Percentiles rank a stretch among this genome's conserved stretches.
These are phyloP conservation scores for Gallinago solitaria DNA, from an alignment of 2,797 vertebrate genomes.

Conservation along the genomic window DNA sequence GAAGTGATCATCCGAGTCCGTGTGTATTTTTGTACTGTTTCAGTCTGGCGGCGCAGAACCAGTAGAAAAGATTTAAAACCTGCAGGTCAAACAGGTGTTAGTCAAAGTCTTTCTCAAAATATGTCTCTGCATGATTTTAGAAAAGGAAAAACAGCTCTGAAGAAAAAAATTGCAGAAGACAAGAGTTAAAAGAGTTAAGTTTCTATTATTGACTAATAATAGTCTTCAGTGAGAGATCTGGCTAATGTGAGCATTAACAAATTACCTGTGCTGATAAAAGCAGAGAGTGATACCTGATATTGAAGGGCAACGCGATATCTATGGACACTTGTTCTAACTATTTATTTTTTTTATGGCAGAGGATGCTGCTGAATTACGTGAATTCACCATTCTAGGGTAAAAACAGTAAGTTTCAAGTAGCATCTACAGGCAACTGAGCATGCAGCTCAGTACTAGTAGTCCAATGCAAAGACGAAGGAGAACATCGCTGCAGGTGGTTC, in stretches of 20 bases:
- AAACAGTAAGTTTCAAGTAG: not conserved
- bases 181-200: not conserved
- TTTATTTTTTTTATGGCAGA: not conserved
- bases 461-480: not conserved
- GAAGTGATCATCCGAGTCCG: not conserved
- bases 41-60: not conserved
- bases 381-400: not conserved
- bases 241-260: not conserved
- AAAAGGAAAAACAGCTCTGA: not conserved
- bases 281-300: not conserved
- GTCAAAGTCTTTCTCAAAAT: not conserved
- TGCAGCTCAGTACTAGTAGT: not conserved
- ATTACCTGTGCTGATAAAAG: not conserved
- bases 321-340: not conserved
- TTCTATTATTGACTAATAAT: not conserved
- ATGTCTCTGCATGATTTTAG: not conserved
- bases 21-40: not conserved
- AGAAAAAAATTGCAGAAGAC: not conserved
- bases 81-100: conserved; percentile 24
- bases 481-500: rapidly evolving
- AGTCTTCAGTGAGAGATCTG: not conserved
- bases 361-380: not conserved
- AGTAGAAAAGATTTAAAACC: not conserved
- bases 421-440: not conserved
- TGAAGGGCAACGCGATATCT: not conserved